These are phyloP conservation scores for Ptilonorhynchus violaceus DNA, from an alignment of 2,113 vertebrate species.

Conservation along the genomic window DNA sequence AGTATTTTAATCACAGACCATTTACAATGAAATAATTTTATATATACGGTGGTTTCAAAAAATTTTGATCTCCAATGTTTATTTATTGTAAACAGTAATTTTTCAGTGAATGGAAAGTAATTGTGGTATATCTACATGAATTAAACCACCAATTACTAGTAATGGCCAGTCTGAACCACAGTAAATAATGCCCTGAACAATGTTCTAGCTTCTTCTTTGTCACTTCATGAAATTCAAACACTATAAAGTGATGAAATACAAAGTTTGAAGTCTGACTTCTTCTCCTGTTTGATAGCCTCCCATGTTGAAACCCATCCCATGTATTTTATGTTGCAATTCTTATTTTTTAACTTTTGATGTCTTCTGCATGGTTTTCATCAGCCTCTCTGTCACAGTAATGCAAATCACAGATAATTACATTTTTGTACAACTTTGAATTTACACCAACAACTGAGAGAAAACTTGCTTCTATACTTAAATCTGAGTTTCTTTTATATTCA, in stretches of 20 bases:
- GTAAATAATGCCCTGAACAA: not conserved
- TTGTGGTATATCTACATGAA: not conserved
- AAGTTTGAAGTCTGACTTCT: not conserved
- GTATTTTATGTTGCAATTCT: not conserved
- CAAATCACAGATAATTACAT: not conserved
- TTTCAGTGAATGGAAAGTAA: not conserved
- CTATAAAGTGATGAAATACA: not conserved
- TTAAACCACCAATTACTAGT: not conserved
- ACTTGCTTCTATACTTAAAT: not conserved
- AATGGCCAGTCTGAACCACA: not conserved
- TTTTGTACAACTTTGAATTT: not conserved
- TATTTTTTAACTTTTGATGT: not conserved
- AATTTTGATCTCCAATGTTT: not conserved
- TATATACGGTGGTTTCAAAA: not conserved
- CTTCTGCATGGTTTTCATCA: not conserved
- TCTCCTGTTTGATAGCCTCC: not conserved
- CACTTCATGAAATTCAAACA: not conserved
- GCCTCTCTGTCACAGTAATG: not conserved
- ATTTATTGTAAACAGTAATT: not conserved
- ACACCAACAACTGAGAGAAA: not conserved
- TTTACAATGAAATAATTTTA: not conserved
- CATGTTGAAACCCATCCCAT: not conserved
- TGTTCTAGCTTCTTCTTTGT: not conserved
- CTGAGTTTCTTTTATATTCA: not conserved
- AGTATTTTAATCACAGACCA: not conserved